Evolutionary conservation across 2,888 invertebrate species (phyloP).

Genomic region (Morinoia aosen): DNA sequence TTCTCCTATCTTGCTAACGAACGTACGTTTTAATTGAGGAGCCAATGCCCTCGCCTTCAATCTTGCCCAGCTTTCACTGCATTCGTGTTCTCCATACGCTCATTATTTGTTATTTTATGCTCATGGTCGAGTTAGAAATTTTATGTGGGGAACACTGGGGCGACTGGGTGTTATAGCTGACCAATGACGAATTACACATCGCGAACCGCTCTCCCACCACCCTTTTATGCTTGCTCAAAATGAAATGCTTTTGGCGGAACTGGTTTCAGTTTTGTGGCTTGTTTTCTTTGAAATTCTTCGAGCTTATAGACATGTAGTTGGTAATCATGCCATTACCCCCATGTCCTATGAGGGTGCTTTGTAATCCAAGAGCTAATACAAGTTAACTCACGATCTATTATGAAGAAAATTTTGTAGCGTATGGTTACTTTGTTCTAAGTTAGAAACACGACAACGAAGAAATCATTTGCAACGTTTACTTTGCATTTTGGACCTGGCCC

Average conservation of each 20-base stretch:
- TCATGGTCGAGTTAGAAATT: not conserved
- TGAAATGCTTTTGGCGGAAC: not conserved
- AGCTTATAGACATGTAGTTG: not conserved
- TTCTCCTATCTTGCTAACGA: not conserved
- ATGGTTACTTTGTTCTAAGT: not conserved
- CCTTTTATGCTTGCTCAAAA: not conserved
- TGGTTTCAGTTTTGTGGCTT: not conserved
- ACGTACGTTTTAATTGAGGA: not conserved
- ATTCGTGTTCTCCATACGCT: not conserved
- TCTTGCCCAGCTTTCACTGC: not conserved
- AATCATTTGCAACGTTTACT: not conserved
- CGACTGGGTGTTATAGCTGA: not conserved
- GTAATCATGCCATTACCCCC: not conserved
- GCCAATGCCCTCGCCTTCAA: not conserved
- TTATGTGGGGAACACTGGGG: not conserved
- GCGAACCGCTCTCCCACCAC: not conserved
- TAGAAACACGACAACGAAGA: not conserved
- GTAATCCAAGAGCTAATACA: not conserved
- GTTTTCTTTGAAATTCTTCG: not conserved
- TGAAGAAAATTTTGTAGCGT: not conserved
- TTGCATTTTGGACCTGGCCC: not conserved
- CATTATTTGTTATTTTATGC: not conserved
- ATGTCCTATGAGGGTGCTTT: not conserved
- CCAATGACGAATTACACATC: not conserved
- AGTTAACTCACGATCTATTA: not conserved